Percentiles rank a stretch among this genome's conserved stretches.
phyloP scores from a whole-genome alignment of 2,797 vertebrate genomes.

The Liasis olivaceus region DNA sequence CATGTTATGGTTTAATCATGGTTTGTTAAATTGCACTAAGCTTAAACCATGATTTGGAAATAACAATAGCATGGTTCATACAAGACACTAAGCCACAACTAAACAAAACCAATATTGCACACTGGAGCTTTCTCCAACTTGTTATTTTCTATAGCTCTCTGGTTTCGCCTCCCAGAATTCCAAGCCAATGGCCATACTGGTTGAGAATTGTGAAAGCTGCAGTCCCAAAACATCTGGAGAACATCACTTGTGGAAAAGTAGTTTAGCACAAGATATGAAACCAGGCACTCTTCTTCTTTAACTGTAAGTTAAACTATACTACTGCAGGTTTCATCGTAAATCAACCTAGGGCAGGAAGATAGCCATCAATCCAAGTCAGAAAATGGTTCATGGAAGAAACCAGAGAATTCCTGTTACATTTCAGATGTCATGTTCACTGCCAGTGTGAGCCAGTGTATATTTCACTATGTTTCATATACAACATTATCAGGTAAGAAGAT shows the following conservation, averaged over 20 bases:
- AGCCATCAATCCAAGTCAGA: background rate
- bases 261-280: background rate
- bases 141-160: background rate
- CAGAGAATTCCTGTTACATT: background rate
- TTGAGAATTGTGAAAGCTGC: background rate
- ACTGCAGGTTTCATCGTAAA: background rate
- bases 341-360: background rate
- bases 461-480: conserved; percentile 40
- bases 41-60: background rate
- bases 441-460: conserved; percentile 31
- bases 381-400: background rate
- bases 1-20: background rate
- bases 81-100: background rate
- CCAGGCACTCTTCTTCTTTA: background rate
- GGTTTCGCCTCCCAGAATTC: background rate
- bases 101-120: background rate
- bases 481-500: conserved; percentile 62
- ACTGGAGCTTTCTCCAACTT: background rate
- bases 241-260: background rate
- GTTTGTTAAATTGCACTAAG: background rate
- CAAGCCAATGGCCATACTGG: background rate
- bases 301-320: background rate
- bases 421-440: background rate
- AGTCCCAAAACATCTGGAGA: background rate
- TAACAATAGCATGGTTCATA: background rate